These are phyloP conservation scores for Brenthis hecate DNA, from an alignment of 2,888 invertebrate genomes.

Conservation along the genomic window DNA sequence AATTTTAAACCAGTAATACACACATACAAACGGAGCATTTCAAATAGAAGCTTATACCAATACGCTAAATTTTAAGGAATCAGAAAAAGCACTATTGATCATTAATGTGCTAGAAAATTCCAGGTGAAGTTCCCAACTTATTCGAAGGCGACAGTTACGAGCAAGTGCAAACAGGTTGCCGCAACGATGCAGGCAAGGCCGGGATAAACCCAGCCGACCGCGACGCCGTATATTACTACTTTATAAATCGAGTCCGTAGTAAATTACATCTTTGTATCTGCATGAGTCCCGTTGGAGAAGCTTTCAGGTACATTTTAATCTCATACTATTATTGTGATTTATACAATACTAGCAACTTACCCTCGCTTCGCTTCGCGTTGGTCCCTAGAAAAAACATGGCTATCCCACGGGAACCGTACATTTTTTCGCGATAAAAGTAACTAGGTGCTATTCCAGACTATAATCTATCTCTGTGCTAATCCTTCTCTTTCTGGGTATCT, in stretches of 20 bases:
- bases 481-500: too few species aligned
- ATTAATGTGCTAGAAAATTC: constrained; percentile 15
- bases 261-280: constrained; percentile 93
- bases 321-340: neutral
- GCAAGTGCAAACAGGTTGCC: constrained; percentile 88
- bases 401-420: too few species aligned
- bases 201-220: constrained; percentile 86
- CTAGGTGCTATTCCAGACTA: too few species aligned
- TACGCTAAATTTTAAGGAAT: too few species aligned
- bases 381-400: too few species aligned
- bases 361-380: too few species aligned
- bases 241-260: constrained; percentile 90
- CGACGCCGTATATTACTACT: constrained; percentile 92
- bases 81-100: neutral
- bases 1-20: too few species aligned
- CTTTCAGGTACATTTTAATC: constrained; percentile 84
- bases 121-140: constrained; percentile 95
- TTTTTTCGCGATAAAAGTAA: too few species aligned
- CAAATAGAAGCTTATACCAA: too few species aligned
- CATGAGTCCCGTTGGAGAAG: constrained; percentile 95
- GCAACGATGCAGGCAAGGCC: constrained; percentile 86
- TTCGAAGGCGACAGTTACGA: constrained; percentile 94
- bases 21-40: too few species aligned
- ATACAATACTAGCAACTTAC: too few species aligned
- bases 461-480: too few species aligned